phyloP scores from a whole-genome alignment of 2,888 invertebrate genomes.

The Urechis unicinctus region DNA sequence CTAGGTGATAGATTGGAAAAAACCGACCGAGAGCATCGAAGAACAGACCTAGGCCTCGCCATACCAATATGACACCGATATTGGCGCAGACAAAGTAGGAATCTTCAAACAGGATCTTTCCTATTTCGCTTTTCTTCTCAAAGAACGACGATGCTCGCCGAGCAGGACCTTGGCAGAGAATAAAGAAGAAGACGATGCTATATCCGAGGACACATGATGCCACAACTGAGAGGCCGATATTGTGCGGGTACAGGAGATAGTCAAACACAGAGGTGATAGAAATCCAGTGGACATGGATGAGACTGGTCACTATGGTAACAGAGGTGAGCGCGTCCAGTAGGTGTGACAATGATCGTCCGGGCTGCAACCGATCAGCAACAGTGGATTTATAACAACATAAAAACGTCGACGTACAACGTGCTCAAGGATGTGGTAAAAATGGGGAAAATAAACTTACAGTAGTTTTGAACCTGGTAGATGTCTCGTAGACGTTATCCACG shows the following conservation, averaged over 20 bases:
- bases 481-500: slow-evolving; percentile 2
- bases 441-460: slow-evolving; percentile 1
- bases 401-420: no score
- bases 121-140: slow-evolving; percentile 2
- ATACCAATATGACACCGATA: slow-evolving; percentile 15
- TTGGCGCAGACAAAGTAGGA: slow-evolving; percentile 15
- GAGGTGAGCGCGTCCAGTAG: slow-evolving; percentile 11
- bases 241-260: slow-evolving; percentile 11
- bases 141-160: slow-evolving; percentile 7
- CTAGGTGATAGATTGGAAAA: slow-evolving; percentile 9
- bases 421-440: no score
- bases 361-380: no score
- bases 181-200: slow-evolving; percentile 9
- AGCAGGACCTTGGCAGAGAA: slow-evolving; percentile 7
- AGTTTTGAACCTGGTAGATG: slow-evolving; percentile 6
- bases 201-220: slow-evolving; percentile 13
- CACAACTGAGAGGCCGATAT: slow-evolving; percentile 6
- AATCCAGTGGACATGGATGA: slow-evolving; percentile 18
- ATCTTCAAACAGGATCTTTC: slow-evolving; percentile 13
- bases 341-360: not conserved
- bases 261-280: slow-evolving; percentile 12
- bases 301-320: slow-evolving; percentile 9
- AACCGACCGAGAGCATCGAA: slow-evolving; percentile 7
- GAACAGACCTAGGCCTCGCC: slow-evolving; percentile 16
- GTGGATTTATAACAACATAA: no score